These are phyloP conservation scores for Xestia rhomboidea DNA, from an alignment of 2,888 invertebrate genomes.

Conservation along the genomic window DNA sequence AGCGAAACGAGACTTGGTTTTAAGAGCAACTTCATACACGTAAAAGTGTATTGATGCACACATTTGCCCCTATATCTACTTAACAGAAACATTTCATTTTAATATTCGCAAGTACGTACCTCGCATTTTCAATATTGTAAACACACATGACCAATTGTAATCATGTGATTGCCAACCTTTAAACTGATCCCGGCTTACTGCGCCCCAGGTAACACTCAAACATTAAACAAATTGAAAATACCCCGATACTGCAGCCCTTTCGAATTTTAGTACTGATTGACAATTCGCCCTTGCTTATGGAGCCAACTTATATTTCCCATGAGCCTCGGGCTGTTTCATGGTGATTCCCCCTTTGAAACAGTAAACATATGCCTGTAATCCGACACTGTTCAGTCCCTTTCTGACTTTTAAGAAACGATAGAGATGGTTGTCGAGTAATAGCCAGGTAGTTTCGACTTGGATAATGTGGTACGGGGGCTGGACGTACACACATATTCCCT, in stretches of 20 bases:
- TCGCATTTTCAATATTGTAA: slow-evolving; percentile 14
- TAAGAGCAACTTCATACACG: background rate
- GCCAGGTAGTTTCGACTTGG: slow-evolving; percentile 66
- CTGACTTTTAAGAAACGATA: slow-evolving; percentile 62
- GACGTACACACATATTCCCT: slow-evolving; percentile 84
- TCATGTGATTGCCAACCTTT: slow-evolving; percentile 53
- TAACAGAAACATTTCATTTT: background rate
- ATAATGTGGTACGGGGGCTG: slow-evolving; percentile 75
- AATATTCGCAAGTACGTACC: background rate
- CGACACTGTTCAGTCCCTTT: slow-evolving; percentile 72
- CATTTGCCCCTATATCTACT: background rate
- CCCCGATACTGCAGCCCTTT: slow-evolving; percentile 76
- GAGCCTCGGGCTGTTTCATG: slow-evolving; percentile 81
- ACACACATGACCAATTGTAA: slow-evolving; percentile 46
- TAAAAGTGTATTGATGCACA: background rate
- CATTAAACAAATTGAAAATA: slow-evolving; percentile 85
- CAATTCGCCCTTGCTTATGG: slow-evolving; percentile 82
- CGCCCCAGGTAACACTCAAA: slow-evolving; percentile 64
- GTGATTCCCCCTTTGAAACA: slow-evolving; percentile 80
- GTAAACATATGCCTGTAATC: slow-evolving; percentile 76
- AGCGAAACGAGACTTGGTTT: background rate
- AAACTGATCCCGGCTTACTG: slow-evolving; percentile 51
- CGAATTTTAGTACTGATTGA: slow-evolving; percentile 86
- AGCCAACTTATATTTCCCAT: slow-evolving; percentile 85
- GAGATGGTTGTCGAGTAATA: slow-evolving; percentile 71